phyloP scores from a whole-genome alignment of 92 coral and sea anemone genomes.

The Zoanthus sansibaricus region DNA sequence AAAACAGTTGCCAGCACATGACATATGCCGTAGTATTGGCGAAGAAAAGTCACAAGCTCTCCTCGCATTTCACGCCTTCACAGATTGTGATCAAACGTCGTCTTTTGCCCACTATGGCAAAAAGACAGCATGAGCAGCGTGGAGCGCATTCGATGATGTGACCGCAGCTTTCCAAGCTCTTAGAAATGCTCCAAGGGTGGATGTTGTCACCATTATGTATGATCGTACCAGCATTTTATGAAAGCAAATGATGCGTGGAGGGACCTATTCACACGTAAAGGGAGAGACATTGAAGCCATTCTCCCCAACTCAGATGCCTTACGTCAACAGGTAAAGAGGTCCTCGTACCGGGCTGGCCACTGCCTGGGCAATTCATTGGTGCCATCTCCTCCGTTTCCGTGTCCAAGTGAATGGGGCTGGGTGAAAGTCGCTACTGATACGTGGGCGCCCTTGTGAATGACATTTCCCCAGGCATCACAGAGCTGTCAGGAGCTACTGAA shows the following conservation, averaged over 20 bases:
- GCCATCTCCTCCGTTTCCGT: slow-evolving; percentile 38
- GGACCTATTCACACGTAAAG: slow-evolving; percentile 72
- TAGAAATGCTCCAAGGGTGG: slow-evolving; percentile 37
- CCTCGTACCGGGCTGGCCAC: background rate
- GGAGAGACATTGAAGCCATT: slow-evolving; percentile 61
- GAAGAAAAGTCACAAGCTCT: slow-evolving; percentile 60
- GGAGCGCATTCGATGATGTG: slow-evolving; percentile 56
- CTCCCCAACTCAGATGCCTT: slow-evolving; percentile 68
- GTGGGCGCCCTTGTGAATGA: no score
- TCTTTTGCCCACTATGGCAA: slow-evolving; percentile 66
- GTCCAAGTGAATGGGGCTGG: slow-evolving; percentile 46
- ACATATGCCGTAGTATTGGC: slow-evolving; percentile 47
- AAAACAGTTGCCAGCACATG: slow-evolving; percentile 57
- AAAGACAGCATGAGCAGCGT: slow-evolving; percentile 79
- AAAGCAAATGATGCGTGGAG: slow-evolving; percentile 62
- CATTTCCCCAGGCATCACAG: slow-evolving; percentile 49
- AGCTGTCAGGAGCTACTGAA: slow-evolving; percentile 56
- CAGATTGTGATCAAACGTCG: slow-evolving; percentile 75
- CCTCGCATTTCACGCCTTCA: slow-evolving; percentile 68
- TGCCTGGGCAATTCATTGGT: slow-evolving; percentile 49
- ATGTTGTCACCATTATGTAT: slow-evolving; percentile 47
- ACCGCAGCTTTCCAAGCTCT: slow-evolving; percentile 30
- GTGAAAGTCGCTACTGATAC: background rate
- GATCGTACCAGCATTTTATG: slow-evolving; percentile 62
- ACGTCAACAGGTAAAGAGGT: slow-evolving; percentile 54